Percentiles rank a stretch among this genome's conserved stretches.
phyloP scores from a whole-genome alignment of 2,113 vertebrate genomes.

The Melozone crissalis region DNA sequence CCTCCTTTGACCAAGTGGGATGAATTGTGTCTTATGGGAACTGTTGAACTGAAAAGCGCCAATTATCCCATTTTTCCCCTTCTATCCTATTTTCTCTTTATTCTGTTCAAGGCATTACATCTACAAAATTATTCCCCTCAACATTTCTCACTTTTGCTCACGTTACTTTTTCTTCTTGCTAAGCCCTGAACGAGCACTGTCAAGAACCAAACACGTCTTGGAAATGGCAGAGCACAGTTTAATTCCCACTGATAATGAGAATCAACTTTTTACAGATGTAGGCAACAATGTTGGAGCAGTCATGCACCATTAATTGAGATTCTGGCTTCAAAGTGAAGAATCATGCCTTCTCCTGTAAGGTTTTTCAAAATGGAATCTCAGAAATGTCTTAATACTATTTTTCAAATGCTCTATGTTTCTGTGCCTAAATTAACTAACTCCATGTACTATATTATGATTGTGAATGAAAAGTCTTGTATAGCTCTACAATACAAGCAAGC shows the following conservation, averaged over 20 bases:
- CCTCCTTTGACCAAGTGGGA: neutral
- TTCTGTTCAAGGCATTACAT: neutral
- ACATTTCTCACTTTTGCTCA: neutral
- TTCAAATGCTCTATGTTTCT: neutral
- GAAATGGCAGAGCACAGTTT: neutral
- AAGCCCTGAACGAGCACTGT: neutral
- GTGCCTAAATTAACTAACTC: neutral
- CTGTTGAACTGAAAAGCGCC: neutral
- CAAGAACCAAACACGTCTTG: neutral
- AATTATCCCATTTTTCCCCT: neutral
- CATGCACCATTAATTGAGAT: neutral
- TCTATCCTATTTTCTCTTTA: neutral
- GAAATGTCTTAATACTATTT: neutral
- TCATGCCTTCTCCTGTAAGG: neutral
- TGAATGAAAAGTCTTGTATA: neutral
- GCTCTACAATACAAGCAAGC: neutral
- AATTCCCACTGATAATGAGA: neutral
- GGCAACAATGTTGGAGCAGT: neutral
- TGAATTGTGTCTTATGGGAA: neutral
- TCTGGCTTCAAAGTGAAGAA: neutral
- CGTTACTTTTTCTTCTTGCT: neutral
- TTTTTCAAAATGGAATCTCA: neutral
- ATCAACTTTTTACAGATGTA: neutral
- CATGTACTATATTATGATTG: neutral
- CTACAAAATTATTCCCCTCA: neutral